phyloP scores from a whole-genome alignment of 2,797 vertebrate species.

The Clarias fuscus region DNA sequence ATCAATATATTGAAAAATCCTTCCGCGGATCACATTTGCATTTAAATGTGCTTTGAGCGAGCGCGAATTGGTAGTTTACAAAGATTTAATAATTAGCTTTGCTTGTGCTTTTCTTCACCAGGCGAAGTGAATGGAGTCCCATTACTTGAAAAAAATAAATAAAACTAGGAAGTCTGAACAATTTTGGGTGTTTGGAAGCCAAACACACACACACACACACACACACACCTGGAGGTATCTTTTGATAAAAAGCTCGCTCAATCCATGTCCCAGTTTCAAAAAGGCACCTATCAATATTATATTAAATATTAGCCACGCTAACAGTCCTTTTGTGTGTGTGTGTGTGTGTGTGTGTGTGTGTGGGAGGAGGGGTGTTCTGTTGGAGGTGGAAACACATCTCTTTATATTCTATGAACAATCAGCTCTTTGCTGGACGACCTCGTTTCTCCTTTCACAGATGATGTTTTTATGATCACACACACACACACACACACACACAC shows the following conservation, averaged over 20 bases:
- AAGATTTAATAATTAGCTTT: conserved; percentile 61
- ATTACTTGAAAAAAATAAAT: conserved; percentile 13
- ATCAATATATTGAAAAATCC: neutral
- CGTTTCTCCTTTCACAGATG: conserved; percentile 5
- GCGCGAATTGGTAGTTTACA: conserved; percentile 1
- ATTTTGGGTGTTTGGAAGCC: neutral
- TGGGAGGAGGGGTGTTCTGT: too few species aligned
- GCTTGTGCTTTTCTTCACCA: conserved; percentile 40
- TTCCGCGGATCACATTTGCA: neutral
- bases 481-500: neutral
- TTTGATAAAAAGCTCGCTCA: neutral
- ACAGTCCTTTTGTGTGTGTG: neutral
- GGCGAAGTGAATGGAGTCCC: conserved; percentile 57
- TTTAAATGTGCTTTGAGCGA: neutral
- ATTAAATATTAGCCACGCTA: neutral
- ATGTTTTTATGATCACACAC: conserved; percentile 3
- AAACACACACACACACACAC: too few species aligned
- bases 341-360: neutral
- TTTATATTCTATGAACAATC: conserved; percentile 26
- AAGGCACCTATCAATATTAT: neutral
- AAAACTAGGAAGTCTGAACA: neutral
- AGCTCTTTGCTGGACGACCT: conserved; percentile 26
- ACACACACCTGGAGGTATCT: neutral
- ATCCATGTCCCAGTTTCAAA: conserved; percentile 11
- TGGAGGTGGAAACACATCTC: neutral